phyloP scores from a whole-genome alignment of 2,113 vertebrate genomes.

The Egretta garzetta region DNA sequence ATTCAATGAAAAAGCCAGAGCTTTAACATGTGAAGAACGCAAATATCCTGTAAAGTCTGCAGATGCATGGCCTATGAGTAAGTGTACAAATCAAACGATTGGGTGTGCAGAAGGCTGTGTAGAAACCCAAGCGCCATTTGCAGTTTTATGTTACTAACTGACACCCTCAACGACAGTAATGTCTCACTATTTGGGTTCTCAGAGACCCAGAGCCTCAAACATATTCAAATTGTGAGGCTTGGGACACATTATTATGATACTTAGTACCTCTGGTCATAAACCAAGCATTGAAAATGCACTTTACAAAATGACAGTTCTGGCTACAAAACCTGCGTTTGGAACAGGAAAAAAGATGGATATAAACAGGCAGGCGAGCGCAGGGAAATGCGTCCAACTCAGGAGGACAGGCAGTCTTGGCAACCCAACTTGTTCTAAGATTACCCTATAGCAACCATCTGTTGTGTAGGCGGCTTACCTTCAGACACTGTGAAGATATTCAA shows the following conservation, averaged over 20 bases:
- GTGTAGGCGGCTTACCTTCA: background rate
- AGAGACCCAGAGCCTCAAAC: background rate
- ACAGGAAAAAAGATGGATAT: background rate
- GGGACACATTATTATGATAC: background rate
- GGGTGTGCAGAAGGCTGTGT: background rate
- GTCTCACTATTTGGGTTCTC: background rate
- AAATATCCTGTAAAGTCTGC: background rate
- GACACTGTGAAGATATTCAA: accelerated
- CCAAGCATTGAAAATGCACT: background rate
- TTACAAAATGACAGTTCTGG: background rate
- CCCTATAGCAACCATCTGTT: accelerated
- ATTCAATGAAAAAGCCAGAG: constrained; percentile 12
- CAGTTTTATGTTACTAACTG: background rate
- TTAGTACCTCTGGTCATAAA: background rate
- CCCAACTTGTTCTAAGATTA: background rate
- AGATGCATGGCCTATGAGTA: background rate
- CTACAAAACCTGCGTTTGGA: background rate
- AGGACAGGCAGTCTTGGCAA: background rate
- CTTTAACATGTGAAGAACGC: constrained; percentile 2
- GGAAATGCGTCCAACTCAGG: background rate
- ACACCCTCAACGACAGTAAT: background rate
- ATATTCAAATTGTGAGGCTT: background rate
- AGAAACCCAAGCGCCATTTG: background rate
- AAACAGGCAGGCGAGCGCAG: background rate
- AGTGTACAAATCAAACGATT: background rate